Conservation (phyloP, 2,888 invertebrate species). For the Chloroclystis v-ata region DNA sequence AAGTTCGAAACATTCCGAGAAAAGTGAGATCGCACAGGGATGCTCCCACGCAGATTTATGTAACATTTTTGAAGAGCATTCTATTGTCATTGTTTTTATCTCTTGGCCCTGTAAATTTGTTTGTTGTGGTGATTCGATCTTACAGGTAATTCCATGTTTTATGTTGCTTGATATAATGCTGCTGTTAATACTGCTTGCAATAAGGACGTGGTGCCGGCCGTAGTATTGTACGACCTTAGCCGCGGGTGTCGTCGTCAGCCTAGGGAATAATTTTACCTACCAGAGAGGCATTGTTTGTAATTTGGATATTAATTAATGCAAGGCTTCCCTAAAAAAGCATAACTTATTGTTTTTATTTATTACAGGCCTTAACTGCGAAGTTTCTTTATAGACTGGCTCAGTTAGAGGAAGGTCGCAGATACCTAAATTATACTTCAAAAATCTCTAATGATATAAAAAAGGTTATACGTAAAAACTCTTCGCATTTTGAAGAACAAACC, state of each 20-base stretch:
- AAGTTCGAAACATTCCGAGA: slow-evolving; percentile 46
- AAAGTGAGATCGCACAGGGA: slow-evolving; percentile 55
- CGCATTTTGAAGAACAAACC: slow-evolving; percentile 42
- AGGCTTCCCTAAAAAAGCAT: too few relatives aligned
- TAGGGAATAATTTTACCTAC: too few relatives aligned
- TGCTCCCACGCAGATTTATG: slow-evolving; percentile 60
- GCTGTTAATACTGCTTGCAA: not conserved
- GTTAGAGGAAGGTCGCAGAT: slow-evolving; percentile 61
- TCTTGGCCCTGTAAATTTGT: slow-evolving; percentile 54
- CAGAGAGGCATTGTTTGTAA: too few relatives aligned
- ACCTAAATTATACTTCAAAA: slow-evolving; percentile 61
- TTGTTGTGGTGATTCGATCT: slow-evolving; percentile 40
- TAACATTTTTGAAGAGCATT: slow-evolving; percentile 58
- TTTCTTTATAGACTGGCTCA: slow-evolving; percentile 52
- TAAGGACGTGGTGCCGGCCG: not conserved
- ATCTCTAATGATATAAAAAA: slow-evolving; percentile 58
- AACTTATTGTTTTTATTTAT: too few relatives aligned
- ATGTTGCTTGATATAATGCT: not conserved
- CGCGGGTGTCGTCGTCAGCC: too few relatives aligned
- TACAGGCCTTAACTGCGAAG: slow-evolving; percentile 51
- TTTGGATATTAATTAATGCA: too few relatives aligned
- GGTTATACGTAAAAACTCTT: slow-evolving; percentile 46
- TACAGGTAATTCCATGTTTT: slow-evolving; percentile 41
- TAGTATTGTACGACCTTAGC: too few relatives aligned
- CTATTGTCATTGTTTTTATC: slow-evolving; percentile 50